Percentiles rank a stretch among this genome's conserved stretches.
phyloP scores from a whole-genome alignment of 2,888 invertebrate species.

The Lepidocyrtoides sp. region DNA sequence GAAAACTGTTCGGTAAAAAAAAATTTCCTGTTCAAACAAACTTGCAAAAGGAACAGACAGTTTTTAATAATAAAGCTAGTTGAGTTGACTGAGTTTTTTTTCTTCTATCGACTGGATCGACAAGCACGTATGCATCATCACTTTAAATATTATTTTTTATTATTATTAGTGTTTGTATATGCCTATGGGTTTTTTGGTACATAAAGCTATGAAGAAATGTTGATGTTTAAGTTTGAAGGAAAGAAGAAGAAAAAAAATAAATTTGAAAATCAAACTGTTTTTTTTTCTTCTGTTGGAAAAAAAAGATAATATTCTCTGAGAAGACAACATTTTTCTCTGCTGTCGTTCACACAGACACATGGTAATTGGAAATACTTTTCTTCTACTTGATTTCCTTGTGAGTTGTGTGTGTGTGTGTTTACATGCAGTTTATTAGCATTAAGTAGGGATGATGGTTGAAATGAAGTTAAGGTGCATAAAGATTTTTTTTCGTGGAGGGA shows the following conservation, averaged over 20 bases:
- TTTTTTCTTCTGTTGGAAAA: background rate
- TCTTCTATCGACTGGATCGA: background rate
- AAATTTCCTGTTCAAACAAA: background rate
- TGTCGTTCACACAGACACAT: too few species aligned
- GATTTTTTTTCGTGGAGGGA: too few species aligned
- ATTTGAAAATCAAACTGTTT: constrained; percentile 18
- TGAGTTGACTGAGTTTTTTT: background rate
- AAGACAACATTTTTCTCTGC: background rate
- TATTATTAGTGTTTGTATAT: too few species aligned
- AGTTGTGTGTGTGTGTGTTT: background rate
- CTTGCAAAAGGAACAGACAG: background rate
- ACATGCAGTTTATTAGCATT: background rate
- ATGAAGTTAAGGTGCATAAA: too few species aligned
- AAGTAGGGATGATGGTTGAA: too few species aligned
- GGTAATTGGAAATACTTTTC: too few species aligned
- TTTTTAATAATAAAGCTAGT: constrained; percentile 22
- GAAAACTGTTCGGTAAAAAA: background rate
- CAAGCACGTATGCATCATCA: background rate
- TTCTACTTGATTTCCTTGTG: too few species aligned
- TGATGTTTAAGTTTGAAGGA: too few species aligned
- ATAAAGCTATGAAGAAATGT: too few species aligned
- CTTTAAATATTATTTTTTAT: background rate
- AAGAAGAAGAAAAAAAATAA: background rate
- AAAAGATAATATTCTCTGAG: too few species aligned
- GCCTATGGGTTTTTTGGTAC: too few species aligned